Conservation (phyloP, 2,888 invertebrate genomes). For the Eutolmus rufibarbis region DNA sequence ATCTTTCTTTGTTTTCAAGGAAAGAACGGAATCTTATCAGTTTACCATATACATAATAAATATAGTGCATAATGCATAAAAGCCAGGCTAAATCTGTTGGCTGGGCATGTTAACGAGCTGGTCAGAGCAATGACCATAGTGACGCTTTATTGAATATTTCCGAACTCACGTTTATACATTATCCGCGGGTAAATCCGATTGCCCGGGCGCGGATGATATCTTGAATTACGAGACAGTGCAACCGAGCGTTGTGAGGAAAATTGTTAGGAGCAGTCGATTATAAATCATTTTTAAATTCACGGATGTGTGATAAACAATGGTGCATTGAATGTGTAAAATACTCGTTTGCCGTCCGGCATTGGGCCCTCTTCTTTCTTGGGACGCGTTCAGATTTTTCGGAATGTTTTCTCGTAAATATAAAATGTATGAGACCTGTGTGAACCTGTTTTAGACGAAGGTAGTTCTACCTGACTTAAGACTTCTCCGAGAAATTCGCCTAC, state of each 20-base stretch:
- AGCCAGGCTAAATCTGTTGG: too few relatives aligned
- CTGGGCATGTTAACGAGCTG: not conserved
- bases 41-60: not conserved
- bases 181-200: not conserved
- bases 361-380: not conserved
- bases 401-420: not conserved
- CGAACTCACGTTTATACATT: not conserved
- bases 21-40: not conserved
- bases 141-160: not conserved
- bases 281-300: conserved; percentile 43
- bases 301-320: conserved; percentile 47
- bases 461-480: not conserved
- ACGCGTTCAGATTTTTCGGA: not conserved
- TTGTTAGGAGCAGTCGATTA: not conserved
- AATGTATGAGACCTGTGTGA: not conserved
- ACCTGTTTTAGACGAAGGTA: not conserved
- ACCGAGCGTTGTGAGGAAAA: not conserved
- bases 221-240: not conserved
- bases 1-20: not conserved
- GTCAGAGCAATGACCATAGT: not conserved
- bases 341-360: conserved; percentile 27
- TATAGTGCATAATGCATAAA: not conserved
- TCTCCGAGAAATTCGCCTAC: not conserved
- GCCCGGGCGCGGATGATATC: not conserved
- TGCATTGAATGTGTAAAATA: conserved; percentile 62